Percentiles rank a stretch among this genome's conserved stretches.
These are phyloP conservation scores for Leptogaster cylindrica DNA, from an alignment of 2,888 invertebrate species.

Conservation along the genomic window DNA sequence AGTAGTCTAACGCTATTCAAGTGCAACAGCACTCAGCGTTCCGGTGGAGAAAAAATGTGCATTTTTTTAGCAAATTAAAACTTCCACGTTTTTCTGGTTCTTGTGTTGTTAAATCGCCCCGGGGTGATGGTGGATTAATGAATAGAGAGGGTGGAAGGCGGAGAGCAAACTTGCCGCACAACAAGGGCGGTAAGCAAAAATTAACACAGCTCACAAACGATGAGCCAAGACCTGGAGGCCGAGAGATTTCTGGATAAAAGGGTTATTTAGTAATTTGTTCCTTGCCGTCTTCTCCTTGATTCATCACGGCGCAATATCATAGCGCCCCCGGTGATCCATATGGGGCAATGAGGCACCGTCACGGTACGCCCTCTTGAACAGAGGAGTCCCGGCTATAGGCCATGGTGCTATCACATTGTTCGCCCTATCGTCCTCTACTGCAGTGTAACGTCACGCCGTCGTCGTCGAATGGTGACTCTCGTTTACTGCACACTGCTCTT, in stretches of 20 bases:
- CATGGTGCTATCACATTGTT: not conserved
- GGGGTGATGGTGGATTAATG: too few relatives aligned
- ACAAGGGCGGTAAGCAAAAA: constrained; percentile 12
- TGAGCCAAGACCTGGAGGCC: constrained; percentile 1
- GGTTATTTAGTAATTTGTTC: not conserved
- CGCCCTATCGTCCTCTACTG: not conserved
- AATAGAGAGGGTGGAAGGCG: not conserved
- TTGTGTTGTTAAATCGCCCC: not conserved
- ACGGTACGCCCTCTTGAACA: constrained; percentile 5
- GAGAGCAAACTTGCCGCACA: too few relatives aligned
- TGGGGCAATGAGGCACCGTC: constrained; percentile 9
- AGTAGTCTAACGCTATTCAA: not conserved
- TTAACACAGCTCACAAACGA: constrained; percentile 19
- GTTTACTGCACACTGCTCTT: not conserved
- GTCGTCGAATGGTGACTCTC: too few relatives aligned
- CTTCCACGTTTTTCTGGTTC: constrained; percentile 11
- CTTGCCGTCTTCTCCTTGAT: not conserved
- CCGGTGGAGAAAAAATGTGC: not conserved
- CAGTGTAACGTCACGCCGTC: not conserved
- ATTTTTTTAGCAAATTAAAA: constrained; percentile 13
- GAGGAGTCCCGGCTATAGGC: not conserved
- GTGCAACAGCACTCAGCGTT: not conserved
- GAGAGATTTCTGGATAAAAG: not conserved
- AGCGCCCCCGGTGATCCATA: not conserved
- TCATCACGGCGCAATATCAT: not conserved